Evolutionary conservation across 2,797 vertebrate species (phyloP), one percentile per base, ranked within the genome.

Genomic region (Decapterus maruadsi): DNA sequence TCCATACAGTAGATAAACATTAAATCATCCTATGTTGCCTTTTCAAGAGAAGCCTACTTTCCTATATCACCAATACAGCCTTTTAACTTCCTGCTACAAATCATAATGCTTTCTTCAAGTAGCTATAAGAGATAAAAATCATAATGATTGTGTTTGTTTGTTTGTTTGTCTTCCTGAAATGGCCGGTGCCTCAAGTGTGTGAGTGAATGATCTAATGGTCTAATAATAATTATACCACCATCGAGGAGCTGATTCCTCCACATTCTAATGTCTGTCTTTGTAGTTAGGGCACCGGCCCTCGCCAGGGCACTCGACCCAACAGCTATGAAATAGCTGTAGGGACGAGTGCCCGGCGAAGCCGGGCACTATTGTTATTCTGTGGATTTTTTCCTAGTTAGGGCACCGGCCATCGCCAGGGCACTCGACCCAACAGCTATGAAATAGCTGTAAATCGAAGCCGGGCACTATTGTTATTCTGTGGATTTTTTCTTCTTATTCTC

Each of bases 101-200:
- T 45, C 19, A 26, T 1, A 14, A 8, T 43, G 12, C 19, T 31
- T 60, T 54, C 19, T 38, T 70, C 12, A 46, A 46, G 68, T 20
- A 26, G 51, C 50, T 40, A 51, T 59, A 53, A 59, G 20, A 40
- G 14, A 12, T 26, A 26, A 26, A 13, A 20, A 17, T 53, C 12
- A 59, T 59, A 34, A 19, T 51, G 54, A 56, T 55, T 65, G n/a
- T 17, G 22, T 53, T 26, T 19, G 14, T 2, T n/a, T 48, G 43
- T 48, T 46, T n/a, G 38, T 72, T 40, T 75, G 62, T 76, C 64
- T 77, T 59, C 61, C 55, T 74, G 58, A 36, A 54, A 48, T 72
- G 68, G 58, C 17, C 60, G n/a, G 64, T 16, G 59, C 53, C 59
- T 65, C 12, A 0, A 45, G 50, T 56, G 42, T 43, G 53, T 29